Evolutionary conservation across 2,113 vertebrate genomes (phyloP).

Genomic region (Gorsachius goisagi): DNA sequence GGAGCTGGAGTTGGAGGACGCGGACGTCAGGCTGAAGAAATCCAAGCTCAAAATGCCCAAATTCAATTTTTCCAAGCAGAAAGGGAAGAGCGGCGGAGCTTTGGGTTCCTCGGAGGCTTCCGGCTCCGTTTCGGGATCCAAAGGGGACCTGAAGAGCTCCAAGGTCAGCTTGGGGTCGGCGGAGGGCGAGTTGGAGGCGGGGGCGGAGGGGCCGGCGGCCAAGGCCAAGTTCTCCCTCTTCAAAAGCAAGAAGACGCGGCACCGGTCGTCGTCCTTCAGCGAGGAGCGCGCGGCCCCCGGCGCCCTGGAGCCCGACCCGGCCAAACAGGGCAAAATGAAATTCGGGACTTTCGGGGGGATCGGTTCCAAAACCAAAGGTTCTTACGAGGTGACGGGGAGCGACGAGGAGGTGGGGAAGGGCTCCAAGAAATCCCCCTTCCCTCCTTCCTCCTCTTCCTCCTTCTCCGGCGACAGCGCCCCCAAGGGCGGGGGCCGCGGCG

Average conservation of each 20-base stretch:
- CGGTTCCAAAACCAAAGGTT: slow-evolving; percentile 89
- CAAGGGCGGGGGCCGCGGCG: too few relatives aligned
- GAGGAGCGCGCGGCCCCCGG: slow-evolving; percentile 80
- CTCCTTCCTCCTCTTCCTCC: slow-evolving; percentile 73
- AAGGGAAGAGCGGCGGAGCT: slow-evolving; percentile 73
- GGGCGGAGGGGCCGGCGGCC: too few relatives aligned
- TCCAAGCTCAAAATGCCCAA: slow-evolving; percentile 90
- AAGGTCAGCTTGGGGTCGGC: slow-evolving; percentile 79
- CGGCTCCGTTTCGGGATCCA: slow-evolving; percentile 65
- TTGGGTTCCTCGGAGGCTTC: slow-evolving; percentile 65
- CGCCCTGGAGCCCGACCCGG: slow-evolving; percentile 77
- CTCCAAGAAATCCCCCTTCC: too few relatives aligned
- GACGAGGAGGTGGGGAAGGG: slow-evolving; percentile 75
- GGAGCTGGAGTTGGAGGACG: slow-evolving; percentile 73
- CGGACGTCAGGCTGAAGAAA: slow-evolving; percentile 79
- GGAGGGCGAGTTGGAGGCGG: slow-evolving; percentile 70
- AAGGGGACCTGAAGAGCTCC: slow-evolving; percentile 77
- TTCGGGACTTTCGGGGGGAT: slow-evolving; percentile 95
- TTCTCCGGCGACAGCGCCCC: too few relatives aligned
- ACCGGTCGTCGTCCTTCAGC: slow-evolving; percentile 85
- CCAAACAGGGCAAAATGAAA: slow-evolving; percentile 82
- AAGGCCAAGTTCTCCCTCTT: too few relatives aligned
- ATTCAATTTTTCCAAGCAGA: slow-evolving; percentile 86
- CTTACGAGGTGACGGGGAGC: slow-evolving; percentile 89
- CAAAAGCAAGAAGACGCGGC: slow-evolving; percentile 78